A percentile compares a stretch with the other conserved stretches of the same genome.
phyloP scores from a whole-genome alignment of 92 coral and sea anemone species.

The Virgularia gustaviana region DNA sequence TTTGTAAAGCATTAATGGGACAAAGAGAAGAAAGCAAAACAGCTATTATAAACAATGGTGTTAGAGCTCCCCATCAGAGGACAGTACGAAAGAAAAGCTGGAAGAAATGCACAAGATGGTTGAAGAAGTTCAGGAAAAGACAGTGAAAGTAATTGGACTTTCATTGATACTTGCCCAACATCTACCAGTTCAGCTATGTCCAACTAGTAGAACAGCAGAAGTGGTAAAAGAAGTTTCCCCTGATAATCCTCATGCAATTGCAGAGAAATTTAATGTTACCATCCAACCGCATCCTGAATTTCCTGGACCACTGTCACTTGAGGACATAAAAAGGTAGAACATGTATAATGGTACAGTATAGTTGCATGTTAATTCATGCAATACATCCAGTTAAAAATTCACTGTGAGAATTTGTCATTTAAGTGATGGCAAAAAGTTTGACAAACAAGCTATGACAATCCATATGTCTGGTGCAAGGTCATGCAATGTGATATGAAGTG shows the following conservation, averaged over 20 bases:
- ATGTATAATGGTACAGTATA: too few relatives aligned
- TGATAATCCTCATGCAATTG: not conserved
- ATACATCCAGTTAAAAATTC: too few relatives aligned
- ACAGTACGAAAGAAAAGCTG: too few relatives aligned
- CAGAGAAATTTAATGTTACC: not conserved
- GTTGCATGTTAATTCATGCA: too few relatives aligned
- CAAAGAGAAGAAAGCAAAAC: not conserved
- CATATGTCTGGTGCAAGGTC: too few relatives aligned
- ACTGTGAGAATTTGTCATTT: too few relatives aligned
- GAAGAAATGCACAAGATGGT: not conserved
- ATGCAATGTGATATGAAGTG: too few relatives aligned
- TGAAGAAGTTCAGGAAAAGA: not conserved
- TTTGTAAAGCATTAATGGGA: not conserved
- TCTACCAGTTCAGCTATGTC: not conserved
- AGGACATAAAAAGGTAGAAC: too few relatives aligned
- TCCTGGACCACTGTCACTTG: too few relatives aligned
- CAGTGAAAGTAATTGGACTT: too few relatives aligned
- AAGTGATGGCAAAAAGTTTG: too few relatives aligned
- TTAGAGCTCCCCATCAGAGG: not conserved
- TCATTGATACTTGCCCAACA: not conserved
- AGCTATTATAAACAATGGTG: not conserved
- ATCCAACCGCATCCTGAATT: not conserved
- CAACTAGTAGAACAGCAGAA: not conserved
- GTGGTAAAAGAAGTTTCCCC: not conserved
- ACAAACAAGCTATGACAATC: too few relatives aligned